phyloP scores from a whole-genome alignment of 35 echinoderm and acorn worm genomes.

The Lytechinus variegatus region DNA sequence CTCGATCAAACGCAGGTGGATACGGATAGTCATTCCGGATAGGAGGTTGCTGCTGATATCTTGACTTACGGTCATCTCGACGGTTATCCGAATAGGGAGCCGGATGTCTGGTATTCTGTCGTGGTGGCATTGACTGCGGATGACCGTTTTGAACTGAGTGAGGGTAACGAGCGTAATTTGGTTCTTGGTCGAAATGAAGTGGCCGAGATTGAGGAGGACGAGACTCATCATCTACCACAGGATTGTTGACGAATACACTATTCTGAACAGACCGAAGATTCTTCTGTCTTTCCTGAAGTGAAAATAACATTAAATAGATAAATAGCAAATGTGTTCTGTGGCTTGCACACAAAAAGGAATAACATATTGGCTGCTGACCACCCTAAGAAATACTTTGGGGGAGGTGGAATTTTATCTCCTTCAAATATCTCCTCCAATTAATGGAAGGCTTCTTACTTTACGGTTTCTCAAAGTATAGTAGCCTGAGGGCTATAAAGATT shows the following conservation, averaged over 20 bases:
- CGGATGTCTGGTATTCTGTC: not conserved
- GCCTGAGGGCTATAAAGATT: no score
- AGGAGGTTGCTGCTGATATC: not conserved
- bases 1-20: conserved; percentile 6
- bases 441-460: no score
- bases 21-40: conserved; percentile 45
- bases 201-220: not conserved
- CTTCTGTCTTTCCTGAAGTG: not conserved
- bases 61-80: not conserved
- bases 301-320: not conserved
- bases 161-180: not conserved
- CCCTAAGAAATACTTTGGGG: no score
- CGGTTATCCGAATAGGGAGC: not conserved
- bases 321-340: no score
- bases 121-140: not conserved
- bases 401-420: no score
- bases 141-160: not conserved
- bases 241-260: not conserved
- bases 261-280: not conserved
- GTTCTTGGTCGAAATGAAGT: not conserved
- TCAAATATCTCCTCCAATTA: no score
- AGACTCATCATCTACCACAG: conserved; percentile 21
- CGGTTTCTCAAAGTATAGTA: no score
- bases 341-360: no score
- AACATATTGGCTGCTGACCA: no score